These are phyloP conservation scores for Urocynchramus pylzowi DNA, from an alignment of 2,113 vertebrate species.

Conservation along the genomic window DNA sequence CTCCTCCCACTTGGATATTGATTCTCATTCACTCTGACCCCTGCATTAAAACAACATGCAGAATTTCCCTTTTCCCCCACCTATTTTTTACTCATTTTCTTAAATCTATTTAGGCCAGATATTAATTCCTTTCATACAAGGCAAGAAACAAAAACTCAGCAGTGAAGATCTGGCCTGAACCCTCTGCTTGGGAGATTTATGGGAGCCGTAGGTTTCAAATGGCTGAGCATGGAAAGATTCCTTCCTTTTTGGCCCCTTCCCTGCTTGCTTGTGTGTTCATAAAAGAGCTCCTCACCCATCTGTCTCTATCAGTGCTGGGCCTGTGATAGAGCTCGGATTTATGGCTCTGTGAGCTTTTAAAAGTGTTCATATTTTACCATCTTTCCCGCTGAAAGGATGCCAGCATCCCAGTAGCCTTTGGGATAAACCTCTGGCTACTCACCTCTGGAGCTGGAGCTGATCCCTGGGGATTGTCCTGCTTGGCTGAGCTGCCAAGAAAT, in stretches of 20 bases:
- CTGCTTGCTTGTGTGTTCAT: not conserved
- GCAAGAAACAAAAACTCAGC: not conserved
- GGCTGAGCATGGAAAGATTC: conserved; percentile 31
- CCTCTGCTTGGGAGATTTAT: conserved; percentile 38
- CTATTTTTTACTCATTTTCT: not conserved
- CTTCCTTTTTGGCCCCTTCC: conserved; percentile 9
- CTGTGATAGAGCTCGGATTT: not conserved
- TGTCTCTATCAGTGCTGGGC: conserved; percentile 30
- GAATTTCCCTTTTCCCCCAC: not conserved
- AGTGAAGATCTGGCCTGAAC: not conserved
- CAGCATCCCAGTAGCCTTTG: conserved; percentile 15
- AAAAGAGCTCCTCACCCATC: conserved; percentile 10
- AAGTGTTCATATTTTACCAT: conserved; percentile 16
- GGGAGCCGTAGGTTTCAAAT: not conserved
- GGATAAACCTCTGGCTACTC: conserved; percentile 43
- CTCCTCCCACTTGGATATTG: not conserved
- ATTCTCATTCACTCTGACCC: accelerated
- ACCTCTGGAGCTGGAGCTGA: conserved; percentile 2
- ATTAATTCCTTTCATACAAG: not conserved
- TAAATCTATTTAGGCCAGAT: not conserved
- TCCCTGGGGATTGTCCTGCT: conserved; percentile 15
- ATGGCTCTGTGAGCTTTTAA: not conserved
- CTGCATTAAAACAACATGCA: not conserved
- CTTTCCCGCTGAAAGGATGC: not conserved
- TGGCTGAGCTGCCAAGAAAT: conserved; percentile 24